phyloP scores from a whole-genome alignment of 1,140 invertebrate species.

The Sitodiplosis mosellana region DNA sequence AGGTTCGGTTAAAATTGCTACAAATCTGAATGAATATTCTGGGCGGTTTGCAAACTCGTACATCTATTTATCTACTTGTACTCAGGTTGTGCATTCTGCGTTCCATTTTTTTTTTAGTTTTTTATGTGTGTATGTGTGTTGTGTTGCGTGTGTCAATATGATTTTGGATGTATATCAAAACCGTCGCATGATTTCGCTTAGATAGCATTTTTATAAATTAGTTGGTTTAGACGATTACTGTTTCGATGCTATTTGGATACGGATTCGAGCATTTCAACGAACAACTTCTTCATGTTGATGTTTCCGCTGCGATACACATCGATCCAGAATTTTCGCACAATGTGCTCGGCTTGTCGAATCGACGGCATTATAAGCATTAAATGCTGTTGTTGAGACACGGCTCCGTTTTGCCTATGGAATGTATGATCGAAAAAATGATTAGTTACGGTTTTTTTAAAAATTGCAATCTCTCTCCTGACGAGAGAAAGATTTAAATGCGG shows the following conservation, averaged over 20 bases:
- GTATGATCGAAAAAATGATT: not conserved
- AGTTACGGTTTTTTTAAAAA: not conserved
- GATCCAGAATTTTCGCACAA: slow-evolving; percentile 79
- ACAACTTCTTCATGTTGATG: slow-evolving; percentile 90
- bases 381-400: slow-evolving; percentile 55
- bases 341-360: slow-evolving; percentile 72
- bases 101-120: too few relatives aligned
- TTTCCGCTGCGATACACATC: slow-evolving; percentile 70
- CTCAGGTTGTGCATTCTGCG: too few relatives aligned
- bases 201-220: too few relatives aligned
- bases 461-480: too few relatives aligned
- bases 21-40: too few relatives aligned
- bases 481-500: not conserved
- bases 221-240: not conserved
- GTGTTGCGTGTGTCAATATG: too few relatives aligned
- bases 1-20: too few relatives aligned
- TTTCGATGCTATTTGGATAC: slow-evolving; percentile 28
- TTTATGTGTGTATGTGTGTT: too few relatives aligned
- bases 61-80: too few relatives aligned
- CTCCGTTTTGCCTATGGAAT: slow-evolving; percentile 39
- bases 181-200: too few relatives aligned
- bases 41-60: too few relatives aligned
- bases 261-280: slow-evolving; percentile 90
- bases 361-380: slow-evolving; percentile 75
- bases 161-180: too few relatives aligned